Evolutionary conservation across 2,888 invertebrate species (phyloP).

Genomic region (Ophion ellenae): DNA sequence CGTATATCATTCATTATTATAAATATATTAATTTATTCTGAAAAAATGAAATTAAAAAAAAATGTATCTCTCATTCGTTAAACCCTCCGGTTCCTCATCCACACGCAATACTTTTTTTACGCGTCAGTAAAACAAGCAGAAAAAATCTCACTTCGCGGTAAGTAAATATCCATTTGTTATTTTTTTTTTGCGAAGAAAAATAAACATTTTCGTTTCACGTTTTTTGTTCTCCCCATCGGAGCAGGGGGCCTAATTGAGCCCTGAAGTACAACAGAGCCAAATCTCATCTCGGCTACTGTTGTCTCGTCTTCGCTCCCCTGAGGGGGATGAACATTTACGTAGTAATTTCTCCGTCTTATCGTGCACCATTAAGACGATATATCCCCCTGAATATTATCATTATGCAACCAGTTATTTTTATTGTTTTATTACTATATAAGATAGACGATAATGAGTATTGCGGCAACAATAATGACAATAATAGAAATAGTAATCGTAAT

Average conservation of each 20-base stretch:
- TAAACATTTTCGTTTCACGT: neutral
- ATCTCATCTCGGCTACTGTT: slow-evolving; percentile 45
- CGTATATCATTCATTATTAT: slow-evolving; percentile 80
- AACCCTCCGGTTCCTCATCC: slow-evolving; percentile 16
- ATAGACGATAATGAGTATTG: neutral
- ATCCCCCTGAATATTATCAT: slow-evolving; percentile 21
- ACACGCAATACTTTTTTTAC: neutral
- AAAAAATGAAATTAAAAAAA: slow-evolving; percentile 70
- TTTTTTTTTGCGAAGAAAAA: neutral
- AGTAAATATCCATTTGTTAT: neutral
- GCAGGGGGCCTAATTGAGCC: slow-evolving; percentile 9
- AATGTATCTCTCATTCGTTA: slow-evolving; percentile 20
- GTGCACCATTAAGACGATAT: slow-evolving; percentile 29
- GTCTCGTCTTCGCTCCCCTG: slow-evolving; percentile 32
- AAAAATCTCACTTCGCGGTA: neutral
- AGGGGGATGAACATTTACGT: slow-evolving; percentile 24
- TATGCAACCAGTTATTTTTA: neutral
- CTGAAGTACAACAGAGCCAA: slow-evolving; percentile 22
- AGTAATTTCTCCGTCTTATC: slow-evolving; percentile 28
- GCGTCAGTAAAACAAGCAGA: neutral
- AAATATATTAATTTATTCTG: slow-evolving; percentile 84
- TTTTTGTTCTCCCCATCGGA: neutral
- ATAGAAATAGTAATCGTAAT: no score
- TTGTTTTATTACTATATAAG: neutral
- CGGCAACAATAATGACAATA: neutral